Evolutionary conservation across 1,140 invertebrate species (phyloP).

Genomic region (Rhagoletis zephyria): DNA sequence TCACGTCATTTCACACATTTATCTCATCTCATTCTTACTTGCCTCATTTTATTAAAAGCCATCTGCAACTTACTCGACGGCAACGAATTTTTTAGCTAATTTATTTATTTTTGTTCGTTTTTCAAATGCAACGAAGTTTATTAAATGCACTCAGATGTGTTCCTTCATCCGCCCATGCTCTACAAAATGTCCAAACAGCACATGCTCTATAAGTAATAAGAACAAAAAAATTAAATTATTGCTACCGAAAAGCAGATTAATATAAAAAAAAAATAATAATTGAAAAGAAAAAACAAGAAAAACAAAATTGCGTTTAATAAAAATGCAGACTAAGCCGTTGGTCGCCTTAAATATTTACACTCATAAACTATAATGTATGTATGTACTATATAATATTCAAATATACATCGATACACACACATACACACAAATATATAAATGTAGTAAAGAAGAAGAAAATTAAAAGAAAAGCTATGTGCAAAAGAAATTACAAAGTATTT

Average conservation of each 20-base stretch:
- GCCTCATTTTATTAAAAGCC: too few species aligned
- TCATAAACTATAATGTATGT: neutral
- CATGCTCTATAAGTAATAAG: neutral
- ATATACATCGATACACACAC: neutral
- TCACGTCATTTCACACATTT: neutral
- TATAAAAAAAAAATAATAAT: neutral
- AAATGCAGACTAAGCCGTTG: slow-evolving; percentile 30
- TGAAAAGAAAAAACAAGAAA: neutral
- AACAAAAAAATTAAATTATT: neutral
- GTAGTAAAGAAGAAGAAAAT: neutral
- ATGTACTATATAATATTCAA: neutral
- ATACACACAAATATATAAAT: neutral
- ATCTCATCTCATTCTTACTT: too few species aligned
- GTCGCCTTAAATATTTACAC: slow-evolving; percentile 43
- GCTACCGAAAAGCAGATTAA: neutral
- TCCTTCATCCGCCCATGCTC: slow-evolving; percentile 19
- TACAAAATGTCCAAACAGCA: slow-evolving; percentile 23
- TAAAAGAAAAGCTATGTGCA: neutral
- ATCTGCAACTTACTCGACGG: too few species aligned
- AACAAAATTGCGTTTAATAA: neutral
- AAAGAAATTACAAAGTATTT: slow-evolving; percentile 25
- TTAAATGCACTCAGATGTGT: slow-evolving; percentile 9
- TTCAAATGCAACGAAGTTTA: slow-evolving; percentile 8
- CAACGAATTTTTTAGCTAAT: too few species aligned
- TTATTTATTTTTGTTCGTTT: too few species aligned